Evolutionary conservation across 2,888 invertebrate species (phyloP), one percentile per base, ranked within the genome.

Genomic region (Antheraea yamamai): DNA sequence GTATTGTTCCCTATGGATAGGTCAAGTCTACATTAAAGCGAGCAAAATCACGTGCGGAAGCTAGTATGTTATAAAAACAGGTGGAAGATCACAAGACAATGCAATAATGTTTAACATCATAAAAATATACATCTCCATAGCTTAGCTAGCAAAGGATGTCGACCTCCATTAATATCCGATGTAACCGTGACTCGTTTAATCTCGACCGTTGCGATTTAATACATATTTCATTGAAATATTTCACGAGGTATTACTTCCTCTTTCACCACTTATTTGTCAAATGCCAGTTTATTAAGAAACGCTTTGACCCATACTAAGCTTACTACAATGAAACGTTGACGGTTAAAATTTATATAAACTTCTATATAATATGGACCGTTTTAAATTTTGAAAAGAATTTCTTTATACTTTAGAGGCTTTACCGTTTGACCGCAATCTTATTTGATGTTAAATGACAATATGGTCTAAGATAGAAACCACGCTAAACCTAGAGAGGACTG

Each of bases 151-250:
- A 73, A 72, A 87, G 88, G 84, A 77, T 4, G 18, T 18, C 77
- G 26, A 26, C 76, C 80, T 76, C 81, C 84, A 79, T 87, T 90
- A 91, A 92, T 92, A 93, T 91, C 89, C 88, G 88, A 89, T 90
- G 87, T 86, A 83, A 79, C 83, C 84, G 83, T 83, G 85, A 85
- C 80, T 84, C 82, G 86, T 90, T 91, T 92, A 91, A 93, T 92
- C 90, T 88, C 86, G 83, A 87, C 87, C 87, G 86, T 86, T 89
- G 86, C 89, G 87, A 88, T 92, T 92, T 93, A 93, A 94, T 93
- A 93, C 93, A 91, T 92, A 93, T 94, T 93, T 92, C 91, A 93
- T 93, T 92, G 94, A 89, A 89, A 92, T 92, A 92, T 91, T 91
- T 89, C 88, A 87, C 89, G 84, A 88, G 83, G 89, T 88, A 89